Percentiles rank a stretch among this genome's conserved stretches.
phyloP scores from a whole-genome alignment of 2,888 invertebrate species.

The Bombylius major region DNA sequence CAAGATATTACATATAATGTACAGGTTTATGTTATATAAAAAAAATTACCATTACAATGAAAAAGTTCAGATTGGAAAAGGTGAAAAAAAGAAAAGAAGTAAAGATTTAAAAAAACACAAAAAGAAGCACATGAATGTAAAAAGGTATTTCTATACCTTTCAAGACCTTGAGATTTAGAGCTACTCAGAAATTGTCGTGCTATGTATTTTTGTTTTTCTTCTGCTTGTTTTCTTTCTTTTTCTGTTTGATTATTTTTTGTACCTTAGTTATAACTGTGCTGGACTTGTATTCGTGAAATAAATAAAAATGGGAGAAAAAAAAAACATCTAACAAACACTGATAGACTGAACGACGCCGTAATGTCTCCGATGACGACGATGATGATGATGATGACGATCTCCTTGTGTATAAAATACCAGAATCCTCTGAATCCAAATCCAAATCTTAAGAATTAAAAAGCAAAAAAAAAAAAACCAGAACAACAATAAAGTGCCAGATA shows the following conservation, averaged over 20 bases:
- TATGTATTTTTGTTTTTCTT: too few relatives aligned
- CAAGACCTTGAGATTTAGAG: not conserved
- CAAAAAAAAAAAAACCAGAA: not conserved
- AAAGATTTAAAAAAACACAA: not conserved
- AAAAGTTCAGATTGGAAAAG: too few relatives aligned
- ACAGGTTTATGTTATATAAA: too few relatives aligned
- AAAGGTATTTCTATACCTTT: not conserved
- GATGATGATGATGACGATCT: not conserved
- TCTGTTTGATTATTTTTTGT: too few relatives aligned
- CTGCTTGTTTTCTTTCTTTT: not conserved
- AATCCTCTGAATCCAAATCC: too few relatives aligned
- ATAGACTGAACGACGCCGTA: constrained; percentile 1
- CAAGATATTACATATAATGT: too few relatives aligned
- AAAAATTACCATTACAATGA: too few relatives aligned
- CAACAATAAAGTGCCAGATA: not conserved
- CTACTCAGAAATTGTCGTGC: not conserved
- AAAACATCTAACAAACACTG: not conserved
- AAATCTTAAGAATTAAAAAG: too few relatives aligned
- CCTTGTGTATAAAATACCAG: too few relatives aligned
- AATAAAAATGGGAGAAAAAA: not conserved
- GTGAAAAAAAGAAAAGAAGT: not conserved
- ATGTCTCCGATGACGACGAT: not conserved
- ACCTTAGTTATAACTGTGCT: too few relatives aligned
- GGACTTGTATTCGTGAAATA: not conserved
- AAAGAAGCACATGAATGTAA: not conserved